Base-by-base conservation (phyloP, 2,888 invertebrate genomes). In the Platycheirus rosarum region DNA sequence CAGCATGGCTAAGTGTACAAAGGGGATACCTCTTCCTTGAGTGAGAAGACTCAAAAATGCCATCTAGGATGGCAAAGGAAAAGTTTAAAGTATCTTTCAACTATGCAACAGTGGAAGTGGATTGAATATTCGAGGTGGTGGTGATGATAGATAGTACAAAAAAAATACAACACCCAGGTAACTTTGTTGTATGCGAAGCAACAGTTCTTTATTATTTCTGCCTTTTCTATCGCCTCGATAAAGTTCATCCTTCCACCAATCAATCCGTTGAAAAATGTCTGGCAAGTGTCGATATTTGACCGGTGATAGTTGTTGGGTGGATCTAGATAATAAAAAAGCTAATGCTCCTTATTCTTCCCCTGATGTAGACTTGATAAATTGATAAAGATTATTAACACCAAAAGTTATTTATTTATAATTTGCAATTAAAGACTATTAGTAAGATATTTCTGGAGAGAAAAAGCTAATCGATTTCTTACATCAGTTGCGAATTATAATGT, bases 171-270 rank as follows among this genome's bases (percentile, higher is more conserved):
- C n/a, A 40, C 13, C 6, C 5, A 11, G 3, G 3, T 53, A 35
- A 35, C 35, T 13, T 23, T 35, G 37, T 40, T 20, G 20, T 40
- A 5, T 40, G 9, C 9, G 40, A 20, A 57, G 55, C 55, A 57
- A 57, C 55, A 57, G 55, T 57, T 57, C 2, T 37, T 5, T 35
- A 16, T 53, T 53, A n/a, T 55, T 55, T 8, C 14, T n/a, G 23
- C n/a, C n/a, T n/a, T n/a, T n/a, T n/a, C n/a, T 37, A 14, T 26
- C 37, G 14, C 32, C 23, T 40, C 23, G 37, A 40, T 57, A 57
- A n/a, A 57, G 40, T 20, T 57, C 18, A 57, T 23, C 40, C 14
- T 40, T 40, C 14, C 40, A 57, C 40, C 55, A 57, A 57, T 57
- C 55, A 57, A 40, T 57, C 40, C 40, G 9, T 13, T 14, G 6